Base-by-base conservation (phyloP, 2,797 vertebrate genomes). In the Sebastes umbrosus region DNA sequence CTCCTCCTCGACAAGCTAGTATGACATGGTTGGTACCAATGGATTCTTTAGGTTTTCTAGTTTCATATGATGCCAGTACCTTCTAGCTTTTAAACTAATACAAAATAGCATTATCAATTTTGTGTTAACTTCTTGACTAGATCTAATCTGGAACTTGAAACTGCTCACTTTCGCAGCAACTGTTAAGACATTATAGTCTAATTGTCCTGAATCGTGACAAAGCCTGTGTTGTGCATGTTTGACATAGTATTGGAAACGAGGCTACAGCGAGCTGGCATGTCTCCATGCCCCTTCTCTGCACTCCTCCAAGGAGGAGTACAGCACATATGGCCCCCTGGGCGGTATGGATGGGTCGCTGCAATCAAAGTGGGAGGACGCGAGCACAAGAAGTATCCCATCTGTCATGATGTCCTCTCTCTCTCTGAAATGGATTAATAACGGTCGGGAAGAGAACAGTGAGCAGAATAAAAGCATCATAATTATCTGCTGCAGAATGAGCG, bases 271-370 rank as follows among this genome's bases (percentile, higher is more conserved):
- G 81, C 87, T 94, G 92, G 93, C 91, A 24, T 69, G 80, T 73
- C 84, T 94, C 88, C 90, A 87, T 89, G 84, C 82, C 87, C 88
- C 86, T 78, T 93, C 83, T 58, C 57, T 80, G 88, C 91, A 77
- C 91, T 93, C 90, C 87, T 92, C 88, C 82, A 86, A 91, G 90
- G 87, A 93, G 91, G 86, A 91, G 80, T 76, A 31, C 79, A 57
- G 87, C 92, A 87, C 95, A 95, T 93, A 95, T 93, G 93, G 90
- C 93, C 94, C 93, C 93, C 85, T 85, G 90, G 92, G 92, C 92
- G 50, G 85, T 84, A 86, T 90, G 92, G 92, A 93, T 90, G 86
- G 90, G 87, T 90, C 69, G 79, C 84, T 83, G 88, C 89, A 84
- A 86, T 91, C 85, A 82, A 88, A 88, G 87, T 86, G 77, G 87